Base-by-base conservation (phyloP, 2,797 vertebrate species). In the Lagocephalus sceleratus region DNA sequence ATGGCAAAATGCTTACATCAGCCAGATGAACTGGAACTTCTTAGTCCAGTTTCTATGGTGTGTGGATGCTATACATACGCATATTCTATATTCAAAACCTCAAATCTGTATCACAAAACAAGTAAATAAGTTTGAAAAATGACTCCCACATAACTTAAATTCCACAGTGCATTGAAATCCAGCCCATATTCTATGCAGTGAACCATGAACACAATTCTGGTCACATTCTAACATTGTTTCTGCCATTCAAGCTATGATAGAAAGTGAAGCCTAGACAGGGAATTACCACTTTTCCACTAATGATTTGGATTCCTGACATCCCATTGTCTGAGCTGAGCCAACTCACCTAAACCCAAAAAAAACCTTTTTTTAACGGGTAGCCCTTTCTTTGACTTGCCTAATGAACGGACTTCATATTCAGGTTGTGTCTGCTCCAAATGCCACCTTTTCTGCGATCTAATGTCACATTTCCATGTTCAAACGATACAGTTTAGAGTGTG, bases 401-500 rank as follows among this genome's bases (percentile, higher is more conserved):
- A 91, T 91, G 81, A 90, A 87, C 82, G 63, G 60, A 78, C 83
- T 85, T 78, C 58, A 69, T 71, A 85, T 81, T 89, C 87, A 77
- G 66, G 55, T 81, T 62, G 70, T 66, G 67, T 74, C 68, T 62
- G 64, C 71, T 80, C 67, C 70, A 89, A 89, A 91, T 85, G 85
- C 63, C 87, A 89, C 62, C 73, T 85, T 79, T 76, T 19, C 61
- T 50, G 51, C 65, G 54, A 69, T 73, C 63, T 82, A 87, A 88
- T 91, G 86, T 89, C 88, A 90, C 81, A 87, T 90, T 88, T 88
- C 74, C 85, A 87, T 89, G 80, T 86, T 84, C 66, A 84, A 81
- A 86, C 69, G 64, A 82, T 82, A 75, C 48, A 82, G 66, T 71
- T 70, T 77, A 51, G 61, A 75, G 55, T 60, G 56, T 29, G 40